Base-by-base conservation (phyloP, 2,888 invertebrate genomes). In the Torymus tubicola region DNA sequence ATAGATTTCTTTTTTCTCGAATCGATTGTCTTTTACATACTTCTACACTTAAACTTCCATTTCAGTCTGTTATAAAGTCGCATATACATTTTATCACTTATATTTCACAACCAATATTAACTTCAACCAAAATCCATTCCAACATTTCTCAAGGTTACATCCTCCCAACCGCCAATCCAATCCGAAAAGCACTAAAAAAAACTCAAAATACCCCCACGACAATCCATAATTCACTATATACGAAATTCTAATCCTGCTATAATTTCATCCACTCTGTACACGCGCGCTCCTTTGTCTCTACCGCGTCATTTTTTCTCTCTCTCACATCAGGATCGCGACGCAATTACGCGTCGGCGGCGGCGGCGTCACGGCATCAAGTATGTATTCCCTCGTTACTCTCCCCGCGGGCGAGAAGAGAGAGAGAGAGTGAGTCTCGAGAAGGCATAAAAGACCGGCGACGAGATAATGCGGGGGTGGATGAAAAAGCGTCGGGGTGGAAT, bases 371-470 rank as follows among this genome's bases (percentile, higher is more conserved):
- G 83, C 16, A 87, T 88, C 85, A 88, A 88, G 85, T 88, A 88
- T 88, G 87, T 86, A 88, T 86, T 86, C 86, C 87, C 87, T 88
- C 88, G 88, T 88, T 88, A 88, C 85, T 80, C 81, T 79, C 79
- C 73, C 42, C 42, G 42, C 42, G 42, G 75, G 78, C 60, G 80
- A 61, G 77, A 42, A 52, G 14, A 12, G n/a, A 14, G 57, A 57
- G 57, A 24, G n/a, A 21, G 16, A 24, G 14, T n/a, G 55, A 24
- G 5, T 14, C 5, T n/a, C 24, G 21, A 16, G 13, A 16, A 50
- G 2, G 50, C 42, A 16, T 3, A 67, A 52, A 52, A n/a, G 18
- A 67, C 5, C 21, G 14, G 21, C 12, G 24, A 55, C 53, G 24
- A n/a, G 68, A 55, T n/a, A 24, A 11, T 58, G 13, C 16, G 16